phyloP scores from a whole-genome alignment of 1,140 invertebrate genomes.

The Papilio glaucus region DNA sequence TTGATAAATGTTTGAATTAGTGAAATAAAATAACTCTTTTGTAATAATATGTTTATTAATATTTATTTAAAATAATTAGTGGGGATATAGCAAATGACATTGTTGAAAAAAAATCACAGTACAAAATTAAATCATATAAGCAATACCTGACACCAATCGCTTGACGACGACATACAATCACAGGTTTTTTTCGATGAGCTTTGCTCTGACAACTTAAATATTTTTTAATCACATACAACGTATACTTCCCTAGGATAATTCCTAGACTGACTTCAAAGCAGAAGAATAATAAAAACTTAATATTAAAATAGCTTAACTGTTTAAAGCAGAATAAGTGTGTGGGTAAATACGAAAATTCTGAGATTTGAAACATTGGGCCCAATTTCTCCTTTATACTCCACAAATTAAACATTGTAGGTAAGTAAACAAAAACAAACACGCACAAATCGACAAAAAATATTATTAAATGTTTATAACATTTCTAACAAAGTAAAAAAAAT shows the following conservation, averaged over 20 bases:
- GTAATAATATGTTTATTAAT: constrained; percentile 21
- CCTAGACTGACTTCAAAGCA: too few species aligned
- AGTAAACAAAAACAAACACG: not conserved
- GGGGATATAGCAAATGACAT: not conserved
- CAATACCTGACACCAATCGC: not conserved
- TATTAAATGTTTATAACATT: not conserved
- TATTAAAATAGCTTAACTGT: not conserved
- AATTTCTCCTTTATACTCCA: not conserved
- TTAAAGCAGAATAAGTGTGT: not conserved
- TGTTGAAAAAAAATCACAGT: not conserved
- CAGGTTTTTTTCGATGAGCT: not conserved
- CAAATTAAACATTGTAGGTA: not conserved
- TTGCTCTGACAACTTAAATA: too few species aligned
- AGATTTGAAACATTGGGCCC: not conserved
- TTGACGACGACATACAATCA: not conserved
- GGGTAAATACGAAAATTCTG: not conserved
- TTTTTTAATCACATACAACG: too few species aligned
- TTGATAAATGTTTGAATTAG: constrained; percentile 30
- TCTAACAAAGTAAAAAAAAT: not conserved
- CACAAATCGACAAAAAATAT: not conserved
- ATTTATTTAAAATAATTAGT: constrained; percentile 2
- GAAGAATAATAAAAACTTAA: too few species aligned
- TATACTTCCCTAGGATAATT: too few species aligned
- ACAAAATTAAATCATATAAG: not conserved
- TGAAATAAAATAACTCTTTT: constrained; percentile 19